These are phyloP conservation scores for Neoniphon sammara DNA, from an alignment of 2,797 vertebrate species.

Conservation along the genomic window DNA sequence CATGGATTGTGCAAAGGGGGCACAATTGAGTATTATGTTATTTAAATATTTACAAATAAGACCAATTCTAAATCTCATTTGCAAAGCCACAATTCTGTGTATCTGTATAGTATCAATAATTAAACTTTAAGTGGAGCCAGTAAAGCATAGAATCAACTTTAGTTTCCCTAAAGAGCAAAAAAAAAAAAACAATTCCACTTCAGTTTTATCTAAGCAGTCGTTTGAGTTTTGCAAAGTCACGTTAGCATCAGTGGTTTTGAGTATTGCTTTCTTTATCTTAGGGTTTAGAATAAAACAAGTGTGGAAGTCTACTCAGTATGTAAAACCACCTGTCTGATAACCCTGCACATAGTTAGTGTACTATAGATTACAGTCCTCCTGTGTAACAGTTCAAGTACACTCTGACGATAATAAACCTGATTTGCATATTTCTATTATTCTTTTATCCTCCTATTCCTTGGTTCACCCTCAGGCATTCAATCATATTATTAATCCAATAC, in stretches of 20 bases:
- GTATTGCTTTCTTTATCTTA: conserved; percentile 10
- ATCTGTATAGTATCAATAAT: background rate
- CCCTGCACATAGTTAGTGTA: background rate
- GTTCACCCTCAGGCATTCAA: conserved; percentile 59
- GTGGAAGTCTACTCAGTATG: conserved; percentile 18
- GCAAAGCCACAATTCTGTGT: conserved; percentile 7
- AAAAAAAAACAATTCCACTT: background rate
- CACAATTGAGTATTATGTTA: no score
- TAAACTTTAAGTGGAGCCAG: conserved; percentile 1
- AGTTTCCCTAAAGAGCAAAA: background rate
- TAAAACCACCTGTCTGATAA: conserved; percentile 38
- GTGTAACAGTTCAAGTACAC: conserved; percentile 40
- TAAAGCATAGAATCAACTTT: background rate
- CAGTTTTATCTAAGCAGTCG: background rate
- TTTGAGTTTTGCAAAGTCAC: conserved; percentile 17
- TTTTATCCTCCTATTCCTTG: conserved; percentile 40
- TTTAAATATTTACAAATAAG: conserved; percentile 27
- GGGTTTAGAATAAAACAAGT: conserved; percentile 10
- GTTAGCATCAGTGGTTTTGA: conserved; percentile 12
- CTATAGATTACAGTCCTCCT: conserved; percentile 31
- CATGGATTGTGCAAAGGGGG: background rate
- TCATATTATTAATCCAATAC: conserved; percentile 64
- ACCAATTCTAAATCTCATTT: conserved; percentile 3
- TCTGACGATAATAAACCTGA: conserved; percentile 45
- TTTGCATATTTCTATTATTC: conserved; percentile 68